phyloP scores from a whole-genome alignment of 2,113 vertebrate genomes.

The Chrysochloris asiatica region DNA sequence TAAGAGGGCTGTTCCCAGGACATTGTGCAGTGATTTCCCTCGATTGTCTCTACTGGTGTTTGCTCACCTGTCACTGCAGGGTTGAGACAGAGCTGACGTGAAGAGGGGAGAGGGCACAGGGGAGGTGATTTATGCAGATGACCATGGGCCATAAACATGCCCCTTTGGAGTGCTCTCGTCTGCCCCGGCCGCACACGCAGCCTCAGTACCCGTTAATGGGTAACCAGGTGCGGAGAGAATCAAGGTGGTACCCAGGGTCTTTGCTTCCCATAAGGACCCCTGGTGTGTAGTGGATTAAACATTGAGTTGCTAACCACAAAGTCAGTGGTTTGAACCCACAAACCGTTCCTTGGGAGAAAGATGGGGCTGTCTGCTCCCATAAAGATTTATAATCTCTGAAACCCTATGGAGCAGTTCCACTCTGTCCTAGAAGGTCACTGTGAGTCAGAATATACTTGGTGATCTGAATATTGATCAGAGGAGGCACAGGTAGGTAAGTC shows the following conservation, averaged over 20 bases:
- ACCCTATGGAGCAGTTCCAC: too few species aligned
- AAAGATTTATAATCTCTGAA: too few species aligned
- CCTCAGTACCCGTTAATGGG: constrained; percentile 47
- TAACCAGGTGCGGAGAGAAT: constrained; percentile 56
- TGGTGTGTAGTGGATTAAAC: too few species aligned
- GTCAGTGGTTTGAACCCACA: too few species aligned
- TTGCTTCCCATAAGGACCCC: not conserved
- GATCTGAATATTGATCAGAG: too few species aligned
- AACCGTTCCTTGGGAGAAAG: too few species aligned
- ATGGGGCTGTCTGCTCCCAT: too few species aligned
- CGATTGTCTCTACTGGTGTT: constrained; percentile 12
- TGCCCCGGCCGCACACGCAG: constrained; percentile 15
- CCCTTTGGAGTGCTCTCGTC: constrained; percentile 51
- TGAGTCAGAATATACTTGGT: too few species aligned
- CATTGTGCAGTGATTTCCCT: constrained; percentile 29
- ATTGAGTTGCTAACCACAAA: too few species aligned
- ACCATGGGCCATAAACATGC: constrained; percentile 77
- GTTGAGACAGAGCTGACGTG: constrained; percentile 59
- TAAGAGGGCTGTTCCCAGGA: constrained; percentile 46
- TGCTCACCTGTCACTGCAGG: constrained; percentile 73
- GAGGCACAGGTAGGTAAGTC: too few species aligned
- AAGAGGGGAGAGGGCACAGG: constrained; percentile 30
- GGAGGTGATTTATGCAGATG: constrained; percentile 75
- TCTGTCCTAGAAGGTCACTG: too few species aligned
- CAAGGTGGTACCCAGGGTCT: not conserved